Base-by-base conservation (phyloP, 2,797 vertebrate species). In the Ctenopoma kingsleyae region DNA sequence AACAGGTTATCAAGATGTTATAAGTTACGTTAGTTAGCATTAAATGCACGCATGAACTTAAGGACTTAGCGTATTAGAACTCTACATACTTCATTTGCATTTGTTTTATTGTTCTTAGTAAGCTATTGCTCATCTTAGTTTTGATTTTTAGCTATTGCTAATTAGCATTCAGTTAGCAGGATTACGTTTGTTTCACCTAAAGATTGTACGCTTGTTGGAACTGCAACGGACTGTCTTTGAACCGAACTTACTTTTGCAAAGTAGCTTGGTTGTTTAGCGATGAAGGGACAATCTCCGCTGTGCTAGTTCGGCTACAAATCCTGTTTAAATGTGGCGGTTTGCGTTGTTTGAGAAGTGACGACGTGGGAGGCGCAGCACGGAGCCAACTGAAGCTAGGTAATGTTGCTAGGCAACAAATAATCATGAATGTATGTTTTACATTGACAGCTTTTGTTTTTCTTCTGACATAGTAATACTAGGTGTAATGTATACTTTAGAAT, bases 321-420 rank as follows among this genome's bases (percentile, higher is more conserved):
- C 72, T 15, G 66, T 92, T 90, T 82, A 86, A 91, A 92, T 83
- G 87, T 91, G 85, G 91, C 90, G 86, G 87, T 88, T 82, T 86
- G 64, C 66, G 58, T 81, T 47, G 12, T 61, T 85, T 74, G 73
- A 68, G 46, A 81, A 76, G 66, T 87, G 87, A 88, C 88, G 87
- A 87, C 86, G 87, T 90, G 84, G 85, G 89, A 86, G 85, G 84
- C 71, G 87, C 78, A 82, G 84, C 64, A 52, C 74, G 2, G 51
- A 80, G 72, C 70, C 77, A 75, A 56, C 57, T 46, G 66, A 80
- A 62, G 76, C 67, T 76, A 76, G 55, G 67, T 63, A 27, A 71
- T 43, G 84, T 88, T 88, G 84, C 89, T 59, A 78, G 79, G 86
- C 86, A 85, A 88, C 86, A 71, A 1, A 48, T 55, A 62, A 67